Percentiles rank a stretch among this genome's conserved stretches.
Evolutionary conservation across 2,113 vertebrate species (phyloP).

Genomic region (Microcebus jonahi): DNA sequence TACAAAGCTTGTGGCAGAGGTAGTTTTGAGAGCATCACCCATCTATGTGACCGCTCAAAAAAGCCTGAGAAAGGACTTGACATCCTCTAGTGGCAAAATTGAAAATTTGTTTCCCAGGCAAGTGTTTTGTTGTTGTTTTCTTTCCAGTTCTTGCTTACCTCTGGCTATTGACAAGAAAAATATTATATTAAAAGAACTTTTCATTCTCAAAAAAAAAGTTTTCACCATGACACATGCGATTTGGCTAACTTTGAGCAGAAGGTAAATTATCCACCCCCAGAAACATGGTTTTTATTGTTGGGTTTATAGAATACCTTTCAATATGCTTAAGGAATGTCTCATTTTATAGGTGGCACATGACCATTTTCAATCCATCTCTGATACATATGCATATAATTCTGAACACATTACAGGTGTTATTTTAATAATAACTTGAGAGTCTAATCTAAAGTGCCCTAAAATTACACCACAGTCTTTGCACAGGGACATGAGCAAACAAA

Average conservation of each 20-base stretch:
- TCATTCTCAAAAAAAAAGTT: neutral
- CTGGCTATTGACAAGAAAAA: neutral
- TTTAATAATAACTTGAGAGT: conserved; percentile 9
- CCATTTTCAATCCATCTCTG: neutral
- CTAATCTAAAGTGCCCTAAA: conserved; percentile 51
- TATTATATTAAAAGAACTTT: neutral
- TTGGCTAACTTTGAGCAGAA: neutral
- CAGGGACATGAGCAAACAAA: neutral
- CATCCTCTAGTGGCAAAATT: conserved; percentile 77
- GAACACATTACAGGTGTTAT: neutral
- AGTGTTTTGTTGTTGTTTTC: neutral
- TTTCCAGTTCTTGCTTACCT: neutral
- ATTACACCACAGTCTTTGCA: neutral
- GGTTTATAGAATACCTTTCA: neutral
- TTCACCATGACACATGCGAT: neutral
- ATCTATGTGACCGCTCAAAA: neutral
- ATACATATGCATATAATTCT: neutral
- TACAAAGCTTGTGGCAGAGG: neutral
- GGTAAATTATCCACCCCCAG: neutral
- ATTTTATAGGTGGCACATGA: neutral
- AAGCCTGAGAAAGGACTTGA: conserved; percentile 26
- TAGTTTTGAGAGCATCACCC: conserved; percentile 2
- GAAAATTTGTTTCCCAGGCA: conserved; percentile 34
- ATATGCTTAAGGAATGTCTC: neutral
- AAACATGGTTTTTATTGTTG: conserved; percentile 23